Evolutionary conservation across 2,113 vertebrate genomes (phyloP).

Genomic region (Gobiocypris rarus): DNA sequence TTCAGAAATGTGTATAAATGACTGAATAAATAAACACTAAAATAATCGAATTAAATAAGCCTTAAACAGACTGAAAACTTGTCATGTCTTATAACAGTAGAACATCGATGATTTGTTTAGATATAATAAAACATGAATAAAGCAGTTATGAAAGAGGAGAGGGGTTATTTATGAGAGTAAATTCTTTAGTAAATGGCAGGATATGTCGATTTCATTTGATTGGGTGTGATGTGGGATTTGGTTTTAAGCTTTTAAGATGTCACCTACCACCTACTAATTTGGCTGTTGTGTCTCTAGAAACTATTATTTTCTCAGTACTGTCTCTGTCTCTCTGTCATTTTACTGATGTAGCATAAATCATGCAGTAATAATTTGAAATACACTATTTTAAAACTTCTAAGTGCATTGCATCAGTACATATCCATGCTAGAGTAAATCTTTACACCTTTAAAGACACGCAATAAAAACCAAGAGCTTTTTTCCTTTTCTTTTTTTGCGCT

Average conservation of each 20-base stretch:
- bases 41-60: too few relatives aligned
- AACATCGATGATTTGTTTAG: neutral
- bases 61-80: too few relatives aligned
- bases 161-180: neutral
- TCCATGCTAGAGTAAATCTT: neutral
- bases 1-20: neutral
- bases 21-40: neutral
- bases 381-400: neutral
- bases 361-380: neutral
- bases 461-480: neutral
- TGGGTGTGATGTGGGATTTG: slow-evolving; percentile 44
- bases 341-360: neutral
- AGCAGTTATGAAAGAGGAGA: neutral
- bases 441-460: neutral
- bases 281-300: neutral
- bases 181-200: neutral
- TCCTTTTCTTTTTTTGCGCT: neutral
- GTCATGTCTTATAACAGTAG: neutral
- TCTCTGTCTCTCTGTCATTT: neutral
- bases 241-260: slow-evolving; percentile 27
- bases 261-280: neutral
- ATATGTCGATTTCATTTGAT: neutral
- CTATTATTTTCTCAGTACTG: neutral
- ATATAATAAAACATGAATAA: neutral
- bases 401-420: neutral